These are phyloP conservation scores for Drosophila persimilis DNA, from an alignment of 1,140 invertebrate genomes.

Conservation along the genomic window DNA sequence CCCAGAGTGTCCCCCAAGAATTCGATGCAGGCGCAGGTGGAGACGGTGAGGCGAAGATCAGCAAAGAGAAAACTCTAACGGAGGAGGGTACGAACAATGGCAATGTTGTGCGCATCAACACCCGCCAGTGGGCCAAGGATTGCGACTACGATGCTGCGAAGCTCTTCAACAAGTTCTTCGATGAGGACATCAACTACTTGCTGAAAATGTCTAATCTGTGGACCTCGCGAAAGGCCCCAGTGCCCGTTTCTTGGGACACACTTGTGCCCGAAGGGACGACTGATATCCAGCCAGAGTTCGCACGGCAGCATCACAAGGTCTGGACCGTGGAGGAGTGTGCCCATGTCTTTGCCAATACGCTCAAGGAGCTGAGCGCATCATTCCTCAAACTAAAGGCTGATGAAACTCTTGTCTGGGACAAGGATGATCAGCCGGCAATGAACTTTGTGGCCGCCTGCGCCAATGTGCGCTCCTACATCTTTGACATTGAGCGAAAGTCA, in stretches of 20 bases:
- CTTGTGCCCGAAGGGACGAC: constrained; percentile 84
- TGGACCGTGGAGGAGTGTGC: constrained; percentile 90
- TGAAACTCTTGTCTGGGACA: constrained; percentile 97
- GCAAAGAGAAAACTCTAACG: neutral
- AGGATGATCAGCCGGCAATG: constrained; percentile 97
- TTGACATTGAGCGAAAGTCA: constrained; percentile 93
- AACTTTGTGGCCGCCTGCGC: constrained; percentile 98
- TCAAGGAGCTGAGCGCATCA: constrained; percentile 88
- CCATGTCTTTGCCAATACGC: constrained; percentile 89
- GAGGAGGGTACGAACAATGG: constrained; percentile 85
- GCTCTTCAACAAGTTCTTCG: constrained; percentile 95
- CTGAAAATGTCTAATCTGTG: constrained; percentile 97
- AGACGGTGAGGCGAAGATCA: constrained; percentile 84
- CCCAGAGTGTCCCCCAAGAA: constrained; percentile 81
- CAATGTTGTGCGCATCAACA: constrained; percentile 92
- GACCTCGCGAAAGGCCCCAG: constrained; percentile 93
- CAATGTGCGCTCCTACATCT: constrained; percentile 96
- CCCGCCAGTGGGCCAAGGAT: constrained; percentile 93
- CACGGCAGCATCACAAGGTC: constrained; percentile 89
- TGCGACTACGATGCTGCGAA: constrained; percentile 93
- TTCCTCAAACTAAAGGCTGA: constrained; percentile 85
- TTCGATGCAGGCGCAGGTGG: constrained; percentile 83
- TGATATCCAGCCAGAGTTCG: constrained; percentile 59
- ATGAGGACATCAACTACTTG: constrained; percentile 97
- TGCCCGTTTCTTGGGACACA: constrained; percentile 89